Percentiles rank a stretch among this genome's conserved stretches.
phyloP scores from a whole-genome alignment of 2,888 invertebrate genomes.

The Adela reaumurella region DNA sequence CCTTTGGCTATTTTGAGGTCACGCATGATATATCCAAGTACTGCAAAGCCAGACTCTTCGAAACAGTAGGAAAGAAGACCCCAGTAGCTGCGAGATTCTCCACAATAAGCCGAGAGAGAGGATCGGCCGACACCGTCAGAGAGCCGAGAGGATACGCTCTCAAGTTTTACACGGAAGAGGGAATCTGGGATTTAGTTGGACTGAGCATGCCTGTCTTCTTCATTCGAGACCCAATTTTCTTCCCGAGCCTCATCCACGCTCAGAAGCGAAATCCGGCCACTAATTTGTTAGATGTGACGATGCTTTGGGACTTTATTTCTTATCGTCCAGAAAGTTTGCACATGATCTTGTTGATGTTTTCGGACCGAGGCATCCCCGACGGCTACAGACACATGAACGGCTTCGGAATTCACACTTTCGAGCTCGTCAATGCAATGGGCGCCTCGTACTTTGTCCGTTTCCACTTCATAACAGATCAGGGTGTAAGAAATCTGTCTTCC shows the following conservation, averaged over 20 bases:
- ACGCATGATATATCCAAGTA: constrained; percentile 77
- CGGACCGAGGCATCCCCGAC: constrained; percentile 86
- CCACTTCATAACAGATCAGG: constrained; percentile 84
- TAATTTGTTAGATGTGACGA: constrained; percentile 74
- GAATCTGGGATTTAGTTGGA: constrained; percentile 86
- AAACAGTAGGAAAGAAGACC: constrained; percentile 68
- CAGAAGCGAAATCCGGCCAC: constrained; percentile 89
- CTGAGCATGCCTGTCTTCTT: constrained; percentile 87
- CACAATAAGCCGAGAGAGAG: constrained; percentile 76
- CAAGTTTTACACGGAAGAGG: constrained; percentile 87
- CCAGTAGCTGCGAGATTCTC: constrained; percentile 77
- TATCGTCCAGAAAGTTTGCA: constrained; percentile 82
- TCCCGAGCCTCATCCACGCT: constrained; percentile 87
- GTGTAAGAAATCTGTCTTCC: constrained; percentile 70
- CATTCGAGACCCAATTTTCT: constrained; percentile 79
- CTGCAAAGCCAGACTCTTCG: constrained; percentile 71
- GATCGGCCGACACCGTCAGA: constrained; percentile 80
- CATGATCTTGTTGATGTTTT: constrained; percentile 73
- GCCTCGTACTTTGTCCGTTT: constrained; percentile 79
- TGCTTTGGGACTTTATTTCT: constrained; percentile 86
- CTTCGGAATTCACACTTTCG: constrained; percentile 87
- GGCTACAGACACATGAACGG: constrained; percentile 88
- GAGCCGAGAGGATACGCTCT: constrained; percentile 87
- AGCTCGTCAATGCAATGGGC: constrained; percentile 71
- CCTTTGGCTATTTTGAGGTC: constrained; percentile 79